phyloP scores from a whole-genome alignment of 2,888 invertebrate genomes.

The Metallyticus violacea region DNA sequence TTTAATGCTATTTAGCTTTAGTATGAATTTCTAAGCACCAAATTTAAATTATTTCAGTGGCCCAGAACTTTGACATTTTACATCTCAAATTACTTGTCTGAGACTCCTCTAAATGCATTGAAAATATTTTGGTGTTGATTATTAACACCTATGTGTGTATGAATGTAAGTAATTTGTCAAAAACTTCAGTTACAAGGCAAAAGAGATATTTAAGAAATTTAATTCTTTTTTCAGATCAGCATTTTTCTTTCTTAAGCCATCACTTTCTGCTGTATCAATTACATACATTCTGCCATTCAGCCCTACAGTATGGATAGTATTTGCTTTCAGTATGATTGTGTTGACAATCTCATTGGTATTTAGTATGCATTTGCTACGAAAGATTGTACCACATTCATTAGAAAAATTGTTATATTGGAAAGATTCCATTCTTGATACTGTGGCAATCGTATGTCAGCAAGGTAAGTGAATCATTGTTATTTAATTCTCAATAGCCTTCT shows the following conservation, averaged over 20 bases:
- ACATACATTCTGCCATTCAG: neutral
- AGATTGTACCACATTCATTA: neutral
- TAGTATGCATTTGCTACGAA: neutral
- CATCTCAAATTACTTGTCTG: no score
- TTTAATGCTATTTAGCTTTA: no score
- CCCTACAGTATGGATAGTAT: neutral
- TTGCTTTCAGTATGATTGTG: neutral
- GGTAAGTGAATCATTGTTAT: neutral
- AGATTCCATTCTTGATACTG: neutral
- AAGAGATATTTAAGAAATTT: neutral
- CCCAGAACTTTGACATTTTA: no score
- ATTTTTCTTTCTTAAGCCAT: slow-evolving; percentile 12
- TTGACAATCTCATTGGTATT: neutral
- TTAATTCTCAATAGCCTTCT: no score
- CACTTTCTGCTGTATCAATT: neutral
- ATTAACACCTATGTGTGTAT: no score
- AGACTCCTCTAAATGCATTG: no score
- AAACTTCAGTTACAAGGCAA: no score
- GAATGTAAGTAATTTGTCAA: no score
- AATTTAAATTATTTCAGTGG: no score
- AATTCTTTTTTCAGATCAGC: neutral
- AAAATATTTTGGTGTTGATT: no score
- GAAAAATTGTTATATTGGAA: neutral
- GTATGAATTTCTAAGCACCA: no score
- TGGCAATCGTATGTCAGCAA: slow-evolving; percentile 6